Conservation (phyloP, 2,888 invertebrate genomes). For the Hedychridium roseum region DNA sequence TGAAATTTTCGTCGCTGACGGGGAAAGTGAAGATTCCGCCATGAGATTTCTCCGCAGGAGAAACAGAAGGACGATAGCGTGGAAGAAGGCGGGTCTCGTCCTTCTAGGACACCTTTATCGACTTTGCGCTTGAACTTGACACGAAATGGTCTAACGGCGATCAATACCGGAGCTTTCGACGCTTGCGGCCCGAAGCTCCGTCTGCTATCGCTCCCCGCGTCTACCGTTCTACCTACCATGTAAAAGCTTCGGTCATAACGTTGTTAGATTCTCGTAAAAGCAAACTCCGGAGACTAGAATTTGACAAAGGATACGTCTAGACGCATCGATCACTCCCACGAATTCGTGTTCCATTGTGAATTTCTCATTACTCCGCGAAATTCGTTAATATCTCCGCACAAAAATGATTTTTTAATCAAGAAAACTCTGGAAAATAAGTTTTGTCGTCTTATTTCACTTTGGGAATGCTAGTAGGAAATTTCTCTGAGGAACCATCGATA, state of each 20-base stretch:
- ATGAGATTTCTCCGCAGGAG: no score
- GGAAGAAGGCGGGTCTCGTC: slow-evolving; percentile 13
- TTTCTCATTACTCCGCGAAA: not conserved
- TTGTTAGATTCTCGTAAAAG: slow-evolving; percentile 25
- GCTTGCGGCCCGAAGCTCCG: slow-evolving; percentile 47
- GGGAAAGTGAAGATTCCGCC: no score
- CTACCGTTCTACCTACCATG: slow-evolving; percentile 16
- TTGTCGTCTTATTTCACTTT: no score
- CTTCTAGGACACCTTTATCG: slow-evolving; percentile 31
- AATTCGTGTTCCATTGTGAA: not conserved
- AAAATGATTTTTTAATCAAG: no score
- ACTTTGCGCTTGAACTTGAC: slow-evolving; percentile 59
- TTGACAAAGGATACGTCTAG: slow-evolving; percentile 30
- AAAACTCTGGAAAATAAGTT: no score
- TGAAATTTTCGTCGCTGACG: no score
- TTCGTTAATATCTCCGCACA: no score
- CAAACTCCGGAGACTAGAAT: slow-evolving; percentile 34
- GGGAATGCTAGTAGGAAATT: no score
- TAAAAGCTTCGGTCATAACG: slow-evolving; percentile 12
- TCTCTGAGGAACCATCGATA: no score
- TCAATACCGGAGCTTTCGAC: slow-evolving; percentile 58
- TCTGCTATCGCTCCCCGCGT: slow-evolving; percentile 9
- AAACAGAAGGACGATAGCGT: slow-evolving; percentile 16
- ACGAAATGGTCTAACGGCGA: slow-evolving; percentile 55
- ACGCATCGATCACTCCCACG: slow-evolving; percentile 41